Conservation (phyloP, 53 echinoderm and acorn worm species). For the Astropecten irregularis region DNA sequence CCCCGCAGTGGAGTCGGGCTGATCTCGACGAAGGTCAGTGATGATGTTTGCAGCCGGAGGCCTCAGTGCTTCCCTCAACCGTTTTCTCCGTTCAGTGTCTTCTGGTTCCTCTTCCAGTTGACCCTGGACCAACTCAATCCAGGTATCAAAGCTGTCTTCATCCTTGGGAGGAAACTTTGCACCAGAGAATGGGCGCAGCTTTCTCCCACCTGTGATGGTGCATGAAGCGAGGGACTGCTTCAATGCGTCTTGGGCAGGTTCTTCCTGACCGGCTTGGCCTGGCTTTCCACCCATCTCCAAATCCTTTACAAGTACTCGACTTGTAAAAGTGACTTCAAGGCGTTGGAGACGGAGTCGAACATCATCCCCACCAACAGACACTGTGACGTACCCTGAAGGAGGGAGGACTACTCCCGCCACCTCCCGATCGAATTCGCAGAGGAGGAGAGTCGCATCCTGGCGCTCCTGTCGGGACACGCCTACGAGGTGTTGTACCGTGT, state of each 20-base stretch:
- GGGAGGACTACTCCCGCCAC: background rate
- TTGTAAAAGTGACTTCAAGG: background rate
- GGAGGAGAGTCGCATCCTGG: background rate
- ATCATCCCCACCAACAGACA: background rate
- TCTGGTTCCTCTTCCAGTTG: slow-evolving; percentile 51
- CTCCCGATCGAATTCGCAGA: background rate
- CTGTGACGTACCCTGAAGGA: background rate
- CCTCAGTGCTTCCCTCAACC: slow-evolving; percentile 6
- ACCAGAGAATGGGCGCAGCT: slow-evolving; percentile 60
- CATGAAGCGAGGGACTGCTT: background rate
- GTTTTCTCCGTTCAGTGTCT: background rate
- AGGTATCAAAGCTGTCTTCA: slow-evolving; percentile 57
- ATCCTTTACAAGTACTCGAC: background rate
- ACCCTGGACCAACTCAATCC: slow-evolving; percentile 57
- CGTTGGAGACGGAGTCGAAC: too few species aligned
- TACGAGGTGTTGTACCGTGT: background rate
- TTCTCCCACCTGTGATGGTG: background rate
- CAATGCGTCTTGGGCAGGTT: background rate
- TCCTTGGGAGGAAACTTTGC: slow-evolving; percentile 11
- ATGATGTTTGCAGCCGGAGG: slow-evolving; percentile 28
- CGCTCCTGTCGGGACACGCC: background rate
- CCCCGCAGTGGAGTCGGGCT: slow-evolving; percentile 33
- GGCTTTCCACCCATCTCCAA: background rate
- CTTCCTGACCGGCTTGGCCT: background rate
- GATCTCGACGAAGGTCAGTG: slow-evolving; percentile 28